Percentiles rank a stretch among this genome's conserved stretches.
Evolutionary conservation across 2,797 vertebrate species (phyloP).

Genomic region (Eulemur albifrons): DNA sequence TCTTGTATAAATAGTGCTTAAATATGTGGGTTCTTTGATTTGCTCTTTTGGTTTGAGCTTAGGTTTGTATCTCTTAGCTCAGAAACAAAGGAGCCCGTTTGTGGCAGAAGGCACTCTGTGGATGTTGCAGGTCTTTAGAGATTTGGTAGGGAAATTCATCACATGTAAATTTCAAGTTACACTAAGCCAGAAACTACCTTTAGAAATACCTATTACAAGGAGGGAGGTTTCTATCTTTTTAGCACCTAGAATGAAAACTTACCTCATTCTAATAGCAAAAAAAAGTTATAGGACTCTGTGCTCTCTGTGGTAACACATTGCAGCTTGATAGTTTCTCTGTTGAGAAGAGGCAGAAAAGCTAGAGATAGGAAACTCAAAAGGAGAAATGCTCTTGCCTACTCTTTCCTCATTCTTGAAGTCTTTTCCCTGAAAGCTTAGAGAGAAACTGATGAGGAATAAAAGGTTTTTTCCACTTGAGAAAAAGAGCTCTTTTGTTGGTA

Average conservation of each 20-base stretch:
- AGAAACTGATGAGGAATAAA: slow-evolving; percentile 20
- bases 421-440: background rate
- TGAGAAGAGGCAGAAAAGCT: background rate
- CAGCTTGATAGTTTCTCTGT: slow-evolving; percentile 24
- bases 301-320: slow-evolving; percentile 10
- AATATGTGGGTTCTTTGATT: background rate
- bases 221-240: background rate
- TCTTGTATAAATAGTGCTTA: background rate
- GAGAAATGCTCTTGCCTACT: background rate
- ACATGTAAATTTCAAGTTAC: slow-evolving; percentile 13
- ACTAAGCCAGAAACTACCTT: background rate
- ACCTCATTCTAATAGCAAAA: background rate
- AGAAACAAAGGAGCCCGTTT: background rate
- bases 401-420: background rate
- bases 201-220: background rate
- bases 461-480: background rate
- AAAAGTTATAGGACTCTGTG: background rate
- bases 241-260: background rate
- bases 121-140: background rate
- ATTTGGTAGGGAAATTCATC: slow-evolving; percentile 19
- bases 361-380: background rate
- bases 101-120: background rate
- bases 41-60: slow-evolving; percentile 1
- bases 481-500: slow-evolving; percentile 43
- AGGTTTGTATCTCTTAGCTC: background rate